Evolutionary conservation across 2,113 vertebrate species (phyloP).

Genomic region (Lepisosteus oculatus): DNA sequence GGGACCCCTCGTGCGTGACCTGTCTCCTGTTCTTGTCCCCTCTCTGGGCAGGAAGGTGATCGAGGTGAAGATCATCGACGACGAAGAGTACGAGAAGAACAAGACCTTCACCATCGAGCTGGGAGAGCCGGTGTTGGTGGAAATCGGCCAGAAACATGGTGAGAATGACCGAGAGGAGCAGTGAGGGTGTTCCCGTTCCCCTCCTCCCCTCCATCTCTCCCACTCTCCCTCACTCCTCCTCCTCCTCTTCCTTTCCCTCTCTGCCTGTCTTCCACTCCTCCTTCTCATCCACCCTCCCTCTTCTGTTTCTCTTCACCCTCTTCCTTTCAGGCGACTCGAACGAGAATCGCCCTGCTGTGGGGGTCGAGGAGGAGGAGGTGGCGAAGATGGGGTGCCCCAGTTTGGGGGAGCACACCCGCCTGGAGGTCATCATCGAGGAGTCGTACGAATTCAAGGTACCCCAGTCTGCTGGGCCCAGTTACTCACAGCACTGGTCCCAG

Average conservation of each 20-base stretch:
- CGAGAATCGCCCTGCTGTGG: constrained; percentile 63
- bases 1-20: background rate
- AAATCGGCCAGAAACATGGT: constrained; percentile 72
- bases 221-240: background rate
- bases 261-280: too few species aligned
- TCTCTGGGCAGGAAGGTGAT: constrained; percentile 64
- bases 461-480: background rate
- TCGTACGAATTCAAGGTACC: constrained; percentile 75
- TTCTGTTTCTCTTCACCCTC: too few species aligned
- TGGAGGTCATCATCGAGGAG: constrained; percentile 75
- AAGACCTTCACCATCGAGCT: constrained; percentile 74
- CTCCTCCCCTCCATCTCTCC: too few species aligned
- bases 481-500: background rate
- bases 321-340: constrained; percentile 63
- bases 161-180: constrained; percentile 18
- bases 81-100: constrained; percentile 83
- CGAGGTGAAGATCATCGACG: constrained; percentile 78
- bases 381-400: constrained; percentile 73
- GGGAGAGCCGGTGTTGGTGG: constrained; percentile 71
- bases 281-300: too few species aligned
- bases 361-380: constrained; percentile 64
- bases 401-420: constrained; percentile 68
- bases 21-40: background rate
- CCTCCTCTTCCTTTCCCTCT: too few species aligned
- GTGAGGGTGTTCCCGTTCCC: background rate